These are phyloP conservation scores for Brachymystax lenok DNA, from an alignment of 2,797 vertebrate species.

Conservation along the genomic window DNA sequence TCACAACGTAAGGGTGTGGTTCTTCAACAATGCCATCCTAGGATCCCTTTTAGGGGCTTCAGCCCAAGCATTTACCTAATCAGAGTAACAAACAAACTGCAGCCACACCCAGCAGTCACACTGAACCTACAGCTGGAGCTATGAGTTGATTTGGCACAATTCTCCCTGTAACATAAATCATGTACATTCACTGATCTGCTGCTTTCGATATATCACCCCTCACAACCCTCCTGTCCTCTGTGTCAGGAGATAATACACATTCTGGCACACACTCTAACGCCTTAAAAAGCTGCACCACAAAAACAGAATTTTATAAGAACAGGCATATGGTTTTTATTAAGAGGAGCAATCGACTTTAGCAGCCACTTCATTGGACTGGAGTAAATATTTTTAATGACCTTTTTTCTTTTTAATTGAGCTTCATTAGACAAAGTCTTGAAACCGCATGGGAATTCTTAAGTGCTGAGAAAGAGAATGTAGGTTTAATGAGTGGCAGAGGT, in stretches of 20 bases:
- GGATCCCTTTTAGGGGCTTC: background rate
- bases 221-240: conserved; percentile 25
- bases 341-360: conserved; percentile 62
- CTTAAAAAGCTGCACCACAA: conserved; percentile 52
- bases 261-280: conserved; percentile 46
- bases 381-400: conserved; percentile 74
- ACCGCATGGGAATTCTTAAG: conserved; percentile 69
- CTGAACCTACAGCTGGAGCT: background rate
- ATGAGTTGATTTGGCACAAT: background rate
- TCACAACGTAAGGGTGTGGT: background rate
- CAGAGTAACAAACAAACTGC: background rate
- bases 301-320: conserved; percentile 65
- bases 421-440: conserved; percentile 66
- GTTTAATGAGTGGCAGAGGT: conserved; percentile 53
- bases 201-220: conserved; percentile 45
- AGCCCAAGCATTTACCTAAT: background rate
- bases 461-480: conserved; percentile 53
- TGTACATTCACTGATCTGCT: conserved; percentile 17
- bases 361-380: conserved; percentile 65
- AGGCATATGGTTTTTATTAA: conserved; percentile 72
- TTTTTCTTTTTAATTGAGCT: conserved; percentile 65
- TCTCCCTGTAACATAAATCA: conserved; percentile 31
- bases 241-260: conserved; percentile 53
- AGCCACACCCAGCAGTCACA: background rate
- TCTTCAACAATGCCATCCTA: background rate